phyloP scores from a whole-genome alignment of 2,797 vertebrate genomes.

The Ptychadena robeensis region DNA sequence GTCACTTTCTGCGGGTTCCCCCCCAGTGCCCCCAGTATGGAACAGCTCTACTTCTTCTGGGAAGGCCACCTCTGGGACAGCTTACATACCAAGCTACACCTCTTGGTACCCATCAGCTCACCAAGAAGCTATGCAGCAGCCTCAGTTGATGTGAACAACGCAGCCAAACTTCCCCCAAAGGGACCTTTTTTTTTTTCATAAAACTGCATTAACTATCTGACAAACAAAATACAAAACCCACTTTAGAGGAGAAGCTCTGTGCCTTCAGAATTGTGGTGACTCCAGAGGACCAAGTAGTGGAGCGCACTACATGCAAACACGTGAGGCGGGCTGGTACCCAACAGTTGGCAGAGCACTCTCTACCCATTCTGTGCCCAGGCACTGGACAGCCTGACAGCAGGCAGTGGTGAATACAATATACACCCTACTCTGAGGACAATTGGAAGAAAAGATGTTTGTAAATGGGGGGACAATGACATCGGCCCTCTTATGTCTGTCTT shows the following conservation, averaged over 20 bases:
- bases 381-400: conserved; percentile 69
- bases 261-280: conserved; percentile 64
- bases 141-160: conserved; percentile 91
- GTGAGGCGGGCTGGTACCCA: conserved; percentile 78
- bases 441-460: conserved; percentile 67
- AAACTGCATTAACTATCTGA: conserved; percentile 62
- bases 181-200: conserved; percentile 60
- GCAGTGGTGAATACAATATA: conserved; percentile 65
- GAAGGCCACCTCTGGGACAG: conserved; percentile 86
- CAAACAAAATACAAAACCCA: not conserved
- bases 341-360: conserved; percentile 73
- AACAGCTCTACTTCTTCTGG: conserved; percentile 87
- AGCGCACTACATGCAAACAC: conserved; percentile 72
- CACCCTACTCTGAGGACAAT: conserved; percentile 75
- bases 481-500: conserved; percentile 74
- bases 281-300: conserved; percentile 51
- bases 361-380: conserved; percentile 67
- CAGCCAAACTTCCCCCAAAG: conserved; percentile 45
- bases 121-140: conserved; percentile 99
- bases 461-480: conserved; percentile 51
- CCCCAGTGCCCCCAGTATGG: conserved; percentile 90
- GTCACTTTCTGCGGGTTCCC: conserved; percentile 89
- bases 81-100: conserved; percentile 98
- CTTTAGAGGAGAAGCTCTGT: conserved; percentile 65
- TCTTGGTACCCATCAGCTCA: conserved; percentile 96